Evolutionary conservation across 2,888 invertebrate genomes (phyloP).

Genomic region (Pycnomerus fuliginosus): DNA sequence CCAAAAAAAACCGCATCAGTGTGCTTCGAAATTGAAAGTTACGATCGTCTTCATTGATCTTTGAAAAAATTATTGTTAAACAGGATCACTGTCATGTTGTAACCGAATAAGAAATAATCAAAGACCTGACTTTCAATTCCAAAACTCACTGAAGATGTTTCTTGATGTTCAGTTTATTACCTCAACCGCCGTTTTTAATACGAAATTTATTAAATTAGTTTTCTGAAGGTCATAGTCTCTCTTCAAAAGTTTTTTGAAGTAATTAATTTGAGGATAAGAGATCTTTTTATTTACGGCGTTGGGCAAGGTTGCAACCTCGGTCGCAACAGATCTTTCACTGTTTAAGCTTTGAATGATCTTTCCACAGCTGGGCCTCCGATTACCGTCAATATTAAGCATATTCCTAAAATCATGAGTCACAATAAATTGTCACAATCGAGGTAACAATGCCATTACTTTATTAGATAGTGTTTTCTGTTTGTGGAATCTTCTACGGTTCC

Average conservation of each 20-base stretch:
- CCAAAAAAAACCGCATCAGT: too few species aligned
- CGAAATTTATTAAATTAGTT: background rate
- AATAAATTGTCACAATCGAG: background rate
- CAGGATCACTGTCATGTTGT: too few species aligned
- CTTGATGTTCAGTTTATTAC: background rate
- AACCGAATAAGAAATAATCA: too few species aligned
- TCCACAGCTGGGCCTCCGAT: background rate
- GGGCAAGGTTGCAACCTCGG: slow-evolving; percentile 2
- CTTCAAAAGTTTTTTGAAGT: slow-evolving; percentile 1
- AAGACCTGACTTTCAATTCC: too few species aligned
- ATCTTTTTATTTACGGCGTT: background rate
- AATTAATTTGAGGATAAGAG: background rate
- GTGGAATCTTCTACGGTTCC: background rate
- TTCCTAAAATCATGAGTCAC: background rate
- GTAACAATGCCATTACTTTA: slow-evolving; percentile 2
- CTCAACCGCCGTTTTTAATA: background rate
- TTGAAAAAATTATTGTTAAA: too few species aligned
- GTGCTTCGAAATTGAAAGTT: too few species aligned
- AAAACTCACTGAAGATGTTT: background rate
- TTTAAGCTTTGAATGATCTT: slow-evolving; percentile 1
- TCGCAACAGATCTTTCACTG: background rate
- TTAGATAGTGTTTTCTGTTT: slow-evolving; percentile 1
- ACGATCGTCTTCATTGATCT: too few species aligned
- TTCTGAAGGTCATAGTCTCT: background rate
- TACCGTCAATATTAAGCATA: background rate